Evolutionary conservation across 2,888 invertebrate genomes (phyloP), one percentile per base, ranked within the genome.

Genomic region (Lasioglossum lativentre): DNA sequence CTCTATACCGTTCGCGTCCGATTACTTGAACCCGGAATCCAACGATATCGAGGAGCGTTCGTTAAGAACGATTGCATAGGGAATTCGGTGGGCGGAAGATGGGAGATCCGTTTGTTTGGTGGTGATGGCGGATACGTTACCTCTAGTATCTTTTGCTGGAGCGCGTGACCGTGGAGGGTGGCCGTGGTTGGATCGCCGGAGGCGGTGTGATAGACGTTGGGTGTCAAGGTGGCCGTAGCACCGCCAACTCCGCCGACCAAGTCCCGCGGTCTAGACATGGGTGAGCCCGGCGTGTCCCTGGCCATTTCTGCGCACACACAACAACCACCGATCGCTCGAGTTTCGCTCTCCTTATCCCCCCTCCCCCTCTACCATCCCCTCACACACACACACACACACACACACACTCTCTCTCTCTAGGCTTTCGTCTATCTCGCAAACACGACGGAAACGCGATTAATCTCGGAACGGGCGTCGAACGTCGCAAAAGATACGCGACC

Each of bases 111-210:
- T 52, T 52, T n/a, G 52, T 52, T 52, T 3, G 52, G 10, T 4
- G 52, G 23, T 5, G 23, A 68, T 23, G 68, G 23, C 68, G 68
- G n/a, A 68, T 91, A 94, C 94, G 91, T 95, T 94, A 97, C 97
- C 96, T 97, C 96, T 95, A 97, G 95, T 93, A 97, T 97, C 95
- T 97, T 97, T 90, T 97, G 97, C 92, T 97, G 97, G 94, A 97
- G 96, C 93, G 96, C 96, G 94, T 96, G 96, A 92, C 96, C 97
- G 87, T 96, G 96, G 85, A 96, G 95, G 52, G 68, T 66, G 27
- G 68, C 38, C 40, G 80, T 66, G 66, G 66, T 76, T 45, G 86
- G 74, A 27, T 86, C 87, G 74, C 38, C 38, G 66, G 83, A 75
- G 27, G 78, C 27, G 66, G 80, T 42, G 63, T 86, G 87, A 47